These are phyloP conservation scores for Ptychoptera albimana DNA, from an alignment of 2,888 invertebrate genomes.

Conservation along the genomic window DNA sequence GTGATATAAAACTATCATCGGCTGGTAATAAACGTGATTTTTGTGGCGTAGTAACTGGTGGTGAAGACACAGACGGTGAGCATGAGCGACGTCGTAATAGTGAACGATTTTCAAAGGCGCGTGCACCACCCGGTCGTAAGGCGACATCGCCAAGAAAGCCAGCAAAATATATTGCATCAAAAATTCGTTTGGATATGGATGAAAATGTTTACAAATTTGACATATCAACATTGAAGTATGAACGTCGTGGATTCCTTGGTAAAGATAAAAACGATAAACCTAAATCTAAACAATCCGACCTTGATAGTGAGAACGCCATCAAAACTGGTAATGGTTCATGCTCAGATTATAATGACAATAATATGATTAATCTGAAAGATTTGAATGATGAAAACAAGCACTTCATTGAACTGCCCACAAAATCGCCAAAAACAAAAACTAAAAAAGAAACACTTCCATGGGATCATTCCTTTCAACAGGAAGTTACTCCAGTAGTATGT, in stretches of 20 bases:
- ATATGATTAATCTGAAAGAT: constrained; percentile 20
- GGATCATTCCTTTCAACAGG: constrained; percentile 22
- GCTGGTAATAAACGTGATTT: not conserved
- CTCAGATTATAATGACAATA: constrained; percentile 29
- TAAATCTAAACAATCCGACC: not conserved
- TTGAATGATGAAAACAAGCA: not conserved
- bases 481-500: constrained; percentile 25
- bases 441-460: constrained; percentile 28
- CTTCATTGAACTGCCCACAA: constrained; percentile 12
- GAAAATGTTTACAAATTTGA: constrained; percentile 30
- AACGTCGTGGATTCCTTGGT: constrained; percentile 26
- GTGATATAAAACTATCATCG: constrained; percentile 11
- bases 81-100: constrained; percentile 44
- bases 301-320: not conserved
- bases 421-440: constrained; percentile 15
- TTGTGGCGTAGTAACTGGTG: not conserved
- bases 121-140: constrained; percentile 38
- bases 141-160: constrained; percentile 10
- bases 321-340: not conserved
- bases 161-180: constrained; percentile 6
- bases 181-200: constrained; percentile 12
- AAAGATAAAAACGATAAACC: constrained; percentile 19
- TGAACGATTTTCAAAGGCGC: constrained; percentile 45
- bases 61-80: constrained; percentile 39
- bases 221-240: constrained; percentile 25